Percentiles rank a stretch among this genome's conserved stretches.
phyloP scores from a whole-genome alignment of 2,113 vertebrate species.

The Leptobrachium ailaonicum region DNA sequence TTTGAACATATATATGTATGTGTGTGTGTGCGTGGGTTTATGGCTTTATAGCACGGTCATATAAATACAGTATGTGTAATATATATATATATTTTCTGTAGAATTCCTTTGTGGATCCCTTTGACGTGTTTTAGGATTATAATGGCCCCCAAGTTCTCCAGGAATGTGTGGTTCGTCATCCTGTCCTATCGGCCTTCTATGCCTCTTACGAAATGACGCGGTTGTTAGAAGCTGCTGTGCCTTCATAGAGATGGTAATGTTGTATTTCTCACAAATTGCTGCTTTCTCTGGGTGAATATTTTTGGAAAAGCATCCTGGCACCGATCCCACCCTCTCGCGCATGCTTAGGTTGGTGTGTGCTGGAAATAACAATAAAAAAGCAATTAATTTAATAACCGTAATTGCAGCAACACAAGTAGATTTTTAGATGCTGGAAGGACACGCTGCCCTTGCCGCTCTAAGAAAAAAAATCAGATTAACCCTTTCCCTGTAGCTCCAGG shows the following conservation, averaged over 20 bases:
- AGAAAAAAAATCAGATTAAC: constrained; percentile 11
- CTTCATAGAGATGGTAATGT: background rate
- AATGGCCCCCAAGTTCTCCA: no score
- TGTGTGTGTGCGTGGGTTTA: no score
- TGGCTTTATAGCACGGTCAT: no score
- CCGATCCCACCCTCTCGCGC: constrained; percentile 18
- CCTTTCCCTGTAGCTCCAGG: background rate
- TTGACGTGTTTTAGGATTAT: no score
- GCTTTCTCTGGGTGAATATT: constrained; percentile 16
- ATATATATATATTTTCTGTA: no score
- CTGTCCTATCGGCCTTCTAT: background rate
- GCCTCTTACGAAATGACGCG: no score
- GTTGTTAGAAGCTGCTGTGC: background rate
- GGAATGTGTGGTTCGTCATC: no score
- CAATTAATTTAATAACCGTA: constrained; percentile 46
- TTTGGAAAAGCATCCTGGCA: constrained; percentile 38
- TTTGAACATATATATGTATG: no score
- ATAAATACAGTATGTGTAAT: no score
- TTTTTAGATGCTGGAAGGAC: constrained; percentile 35
- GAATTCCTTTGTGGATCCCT: no score
- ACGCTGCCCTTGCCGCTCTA: constrained; percentile 17
- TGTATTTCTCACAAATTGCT: constrained; percentile 5
- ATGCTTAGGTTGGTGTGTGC: constrained; percentile 24
- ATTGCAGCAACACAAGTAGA: constrained; percentile 41
- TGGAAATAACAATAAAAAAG: constrained; percentile 46